Evolutionary conservation across 2,888 invertebrate species (phyloP).

Genomic region (Drosophila robusta): DNA sequence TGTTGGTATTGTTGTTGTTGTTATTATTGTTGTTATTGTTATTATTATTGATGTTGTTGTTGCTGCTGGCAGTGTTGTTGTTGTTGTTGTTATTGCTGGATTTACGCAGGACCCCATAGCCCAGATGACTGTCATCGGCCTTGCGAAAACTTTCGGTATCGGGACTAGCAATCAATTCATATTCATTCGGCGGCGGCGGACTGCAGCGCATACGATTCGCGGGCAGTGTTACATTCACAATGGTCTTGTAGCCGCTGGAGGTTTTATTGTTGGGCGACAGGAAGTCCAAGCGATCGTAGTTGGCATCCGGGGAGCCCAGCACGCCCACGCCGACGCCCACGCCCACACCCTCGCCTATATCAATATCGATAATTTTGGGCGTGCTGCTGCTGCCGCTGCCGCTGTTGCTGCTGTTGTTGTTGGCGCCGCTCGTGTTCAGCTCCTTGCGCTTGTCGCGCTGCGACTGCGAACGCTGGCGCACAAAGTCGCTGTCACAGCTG

Average conservation of each 20-base stretch:
- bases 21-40: slow-evolving; percentile 19
- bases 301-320: slow-evolving; percentile 84
- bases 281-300: slow-evolving; percentile 93
- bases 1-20: slow-evolving; percentile 33
- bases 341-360: slow-evolving; percentile 75
- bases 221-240: slow-evolving; percentile 87
- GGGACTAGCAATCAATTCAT: slow-evolving; percentile 89
- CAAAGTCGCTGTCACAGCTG: slow-evolving; percentile 76
- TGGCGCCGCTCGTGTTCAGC: slow-evolving; percentile 7
- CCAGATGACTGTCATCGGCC: slow-evolving; percentile 92
- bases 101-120: slow-evolving; percentile 92
- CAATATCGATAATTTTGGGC: slow-evolving; percentile 81
- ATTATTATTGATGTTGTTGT: slow-evolving; percentile 30
- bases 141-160: slow-evolving; percentile 89
- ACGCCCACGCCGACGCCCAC: slow-evolving; percentile 14
- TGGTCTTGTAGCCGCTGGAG: slow-evolving; percentile 90
- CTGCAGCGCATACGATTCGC: slow-evolving; percentile 72
- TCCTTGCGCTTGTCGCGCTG: slow-evolving; percentile 85
- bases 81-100: slow-evolving; percentile 81
- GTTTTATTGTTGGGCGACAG: slow-evolving; percentile 91
- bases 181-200: slow-evolving; percentile 88
- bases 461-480: slow-evolving; percentile 84
- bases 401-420: slow-evolving; percentile 12
- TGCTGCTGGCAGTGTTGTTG: slow-evolving; percentile 31
- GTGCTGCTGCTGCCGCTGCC: slow-evolving; percentile 34